Evolutionary conservation across 2,888 invertebrate genomes (phyloP).

Genomic region (Lamellibrachia satsuma): DNA sequence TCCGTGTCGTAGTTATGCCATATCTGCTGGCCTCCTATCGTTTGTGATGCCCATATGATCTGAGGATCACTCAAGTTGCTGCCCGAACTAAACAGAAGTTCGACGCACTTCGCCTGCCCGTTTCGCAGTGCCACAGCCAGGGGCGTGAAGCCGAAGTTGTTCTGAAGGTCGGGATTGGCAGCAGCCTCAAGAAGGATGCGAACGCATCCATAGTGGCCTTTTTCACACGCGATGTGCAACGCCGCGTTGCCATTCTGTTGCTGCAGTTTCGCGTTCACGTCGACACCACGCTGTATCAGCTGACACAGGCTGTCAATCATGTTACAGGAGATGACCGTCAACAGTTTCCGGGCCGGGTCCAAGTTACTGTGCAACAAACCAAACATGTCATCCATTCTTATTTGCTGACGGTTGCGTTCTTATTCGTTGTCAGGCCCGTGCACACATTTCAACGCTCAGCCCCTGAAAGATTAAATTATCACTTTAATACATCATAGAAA

Average conservation of each 20-base stretch:
- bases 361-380: constrained; percentile 26
- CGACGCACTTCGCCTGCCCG: constrained; percentile 21
- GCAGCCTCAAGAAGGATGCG: background rate
- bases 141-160: constrained; percentile 24
- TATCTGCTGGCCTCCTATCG: background rate
- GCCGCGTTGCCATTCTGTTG: constrained; percentile 25
- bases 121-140: constrained; percentile 19
- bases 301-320: constrained; percentile 23
- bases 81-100: constrained; percentile 20
- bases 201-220: constrained; percentile 25
- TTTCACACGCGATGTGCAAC: constrained; percentile 22
- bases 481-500: background rate
- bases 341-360: constrained; percentile 24
- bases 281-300: constrained; percentile 20
- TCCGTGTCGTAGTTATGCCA: constrained; percentile 22
- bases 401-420: background rate
- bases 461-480: background rate
- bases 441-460: background rate
- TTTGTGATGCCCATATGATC: constrained; percentile 21
- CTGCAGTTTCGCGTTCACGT: constrained; percentile 8
- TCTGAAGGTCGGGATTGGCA: constrained; percentile 21
- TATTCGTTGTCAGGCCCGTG: background rate
- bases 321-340: constrained; percentile 25
- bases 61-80: constrained; percentile 1
- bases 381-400: constrained; percentile 29